These are phyloP conservation scores for Periophthalmus modestus DNA, from an alignment of 2,113 vertebrate species.

Conservation along the genomic window DNA sequence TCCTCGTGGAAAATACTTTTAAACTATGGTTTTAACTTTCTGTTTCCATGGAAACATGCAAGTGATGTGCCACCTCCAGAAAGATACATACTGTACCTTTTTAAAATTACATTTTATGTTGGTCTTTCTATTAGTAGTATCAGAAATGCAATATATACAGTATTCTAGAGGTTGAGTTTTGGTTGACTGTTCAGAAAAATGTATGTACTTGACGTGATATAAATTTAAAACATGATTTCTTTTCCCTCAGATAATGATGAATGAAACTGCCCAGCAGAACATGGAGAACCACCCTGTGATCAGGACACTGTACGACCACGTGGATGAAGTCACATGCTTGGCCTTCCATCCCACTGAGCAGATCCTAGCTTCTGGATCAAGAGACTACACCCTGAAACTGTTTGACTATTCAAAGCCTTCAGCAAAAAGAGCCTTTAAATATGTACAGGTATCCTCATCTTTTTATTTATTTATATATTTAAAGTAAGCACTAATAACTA, in stretches of 20 bases:
- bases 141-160: neutral
- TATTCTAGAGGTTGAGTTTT: neutral
- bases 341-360: slow-evolving; percentile 96
- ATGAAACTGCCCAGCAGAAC: slow-evolving; percentile 97
- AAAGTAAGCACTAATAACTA: neutral
- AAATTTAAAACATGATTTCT: neutral
- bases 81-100: too few relatives aligned
- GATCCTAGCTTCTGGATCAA: slow-evolving; percentile 95
- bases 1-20: too few relatives aligned
- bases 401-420: slow-evolving; percentile 99
- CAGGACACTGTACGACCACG: slow-evolving; percentile 95
- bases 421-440: slow-evolving; percentile 97
- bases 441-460: slow-evolving; percentile 87
- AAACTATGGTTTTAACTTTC: too few relatives aligned
- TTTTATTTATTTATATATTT: neutral
- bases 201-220: neutral
- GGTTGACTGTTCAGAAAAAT: neutral
- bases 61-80: too few relatives aligned
- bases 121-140: neutral
- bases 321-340: slow-evolving; percentile 96
- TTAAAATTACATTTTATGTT: too few relatives aligned
- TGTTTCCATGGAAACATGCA: too few relatives aligned
- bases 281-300: slow-evolving; percentile 99
- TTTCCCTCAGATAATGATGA: slow-evolving; percentile 93
- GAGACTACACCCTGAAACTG: slow-evolving; percentile 96